phyloP scores from a whole-genome alignment of 2,113 vertebrate species.

The Cygnus atratus region DNA sequence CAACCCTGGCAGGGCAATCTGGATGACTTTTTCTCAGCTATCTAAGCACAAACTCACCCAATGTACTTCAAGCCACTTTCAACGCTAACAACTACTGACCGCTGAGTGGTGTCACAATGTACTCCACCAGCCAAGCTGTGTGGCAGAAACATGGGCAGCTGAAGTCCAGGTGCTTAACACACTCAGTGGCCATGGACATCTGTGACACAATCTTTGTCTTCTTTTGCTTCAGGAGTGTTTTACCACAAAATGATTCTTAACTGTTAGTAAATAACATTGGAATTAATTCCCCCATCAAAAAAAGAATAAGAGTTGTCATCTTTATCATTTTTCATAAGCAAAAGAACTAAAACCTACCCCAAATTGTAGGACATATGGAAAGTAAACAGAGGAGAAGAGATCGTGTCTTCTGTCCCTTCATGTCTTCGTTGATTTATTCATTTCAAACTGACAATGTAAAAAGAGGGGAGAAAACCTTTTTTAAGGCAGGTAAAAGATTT shows the following conservation, averaged over 20 bases:
- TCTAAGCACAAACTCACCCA: neutral
- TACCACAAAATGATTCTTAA: neutral
- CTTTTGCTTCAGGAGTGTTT: neutral
- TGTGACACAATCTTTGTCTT: neutral
- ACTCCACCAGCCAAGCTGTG: rapidly evolving
- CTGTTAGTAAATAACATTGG: neutral
- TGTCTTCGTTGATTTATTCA: neutral
- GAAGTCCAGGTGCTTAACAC: rapidly evolving
- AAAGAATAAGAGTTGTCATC: rapidly evolving
- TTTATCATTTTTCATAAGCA: neutral
- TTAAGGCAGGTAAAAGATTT: neutral
- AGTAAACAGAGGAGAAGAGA: neutral
- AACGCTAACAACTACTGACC: neutral
- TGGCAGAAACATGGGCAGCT: neutral
- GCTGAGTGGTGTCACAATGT: rapidly evolving
- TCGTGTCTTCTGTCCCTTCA: neutral
- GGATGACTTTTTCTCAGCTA: neutral
- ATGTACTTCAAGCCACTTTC: neutral
- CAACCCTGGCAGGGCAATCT: neutral
- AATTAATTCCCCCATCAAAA: neutral
- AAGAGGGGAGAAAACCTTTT: neutral
- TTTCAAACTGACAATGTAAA: neutral
- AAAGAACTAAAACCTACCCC: neutral
- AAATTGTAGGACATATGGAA: neutral
- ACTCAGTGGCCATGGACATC: neutral